Percentiles rank a stretch among this genome's conserved stretches.
Conservation (phyloP, 2,113 vertebrate species). For the Prunella fulvescens region DNA sequence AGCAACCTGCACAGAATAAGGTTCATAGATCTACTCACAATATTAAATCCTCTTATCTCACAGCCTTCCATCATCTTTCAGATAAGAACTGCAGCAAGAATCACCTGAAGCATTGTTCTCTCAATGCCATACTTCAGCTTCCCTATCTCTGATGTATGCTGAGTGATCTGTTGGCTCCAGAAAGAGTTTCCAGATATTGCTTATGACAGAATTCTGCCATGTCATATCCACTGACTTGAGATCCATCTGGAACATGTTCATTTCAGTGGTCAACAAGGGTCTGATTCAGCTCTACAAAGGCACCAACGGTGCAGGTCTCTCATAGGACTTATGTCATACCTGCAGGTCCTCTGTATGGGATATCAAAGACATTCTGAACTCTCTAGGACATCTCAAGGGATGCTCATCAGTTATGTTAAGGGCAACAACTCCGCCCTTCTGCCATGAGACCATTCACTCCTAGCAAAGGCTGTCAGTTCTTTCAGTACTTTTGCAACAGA, state of each 20-base stretch:
- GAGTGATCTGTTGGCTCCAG: neutral
- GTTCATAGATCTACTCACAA: neutral
- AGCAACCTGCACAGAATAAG: neutral
- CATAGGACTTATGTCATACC: neutral
- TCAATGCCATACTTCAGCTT: neutral
- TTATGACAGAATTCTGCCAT: neutral
- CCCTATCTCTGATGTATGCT: neutral
- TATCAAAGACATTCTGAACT: neutral
- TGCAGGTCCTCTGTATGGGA: neutral
- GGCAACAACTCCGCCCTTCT: neutral
- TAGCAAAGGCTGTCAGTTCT: neutral
- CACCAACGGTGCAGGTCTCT: neutral
- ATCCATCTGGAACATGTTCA: neutral
- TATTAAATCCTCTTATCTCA: neutral
- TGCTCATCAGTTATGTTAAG: neutral
- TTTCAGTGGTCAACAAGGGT: neutral
- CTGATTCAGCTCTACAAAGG: neutral
- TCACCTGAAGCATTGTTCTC: neutral
- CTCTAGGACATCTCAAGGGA: neutral
- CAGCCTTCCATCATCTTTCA: neutral
- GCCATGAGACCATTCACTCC: neutral
- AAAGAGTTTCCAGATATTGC: neutral
- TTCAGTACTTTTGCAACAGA: neutral
- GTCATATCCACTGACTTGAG: neutral
- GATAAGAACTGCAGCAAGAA: neutral